Percentiles rank a stretch among this genome's conserved stretches.
phyloP scores from a whole-genome alignment of 2,113 vertebrate genomes.

The Erythrolamprus reginae region DNA sequence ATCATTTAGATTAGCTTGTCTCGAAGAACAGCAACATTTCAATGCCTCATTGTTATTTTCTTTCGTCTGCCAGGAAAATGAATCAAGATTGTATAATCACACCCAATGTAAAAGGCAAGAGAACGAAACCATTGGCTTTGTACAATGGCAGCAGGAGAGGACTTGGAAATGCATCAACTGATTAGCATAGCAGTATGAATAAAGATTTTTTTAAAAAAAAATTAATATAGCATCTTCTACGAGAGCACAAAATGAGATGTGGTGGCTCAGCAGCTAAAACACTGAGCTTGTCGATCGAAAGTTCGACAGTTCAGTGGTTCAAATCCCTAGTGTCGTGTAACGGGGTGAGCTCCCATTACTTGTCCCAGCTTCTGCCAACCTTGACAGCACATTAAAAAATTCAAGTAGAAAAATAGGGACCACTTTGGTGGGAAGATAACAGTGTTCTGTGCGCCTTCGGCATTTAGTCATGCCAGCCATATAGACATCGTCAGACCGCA shows the following conservation, averaged over 20 bases:
- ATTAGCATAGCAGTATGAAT: background rate
- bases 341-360: too few species aligned
- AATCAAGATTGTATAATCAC: background rate
- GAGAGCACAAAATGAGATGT: background rate
- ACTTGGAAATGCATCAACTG: background rate
- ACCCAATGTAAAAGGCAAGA: background rate
- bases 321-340: too few species aligned
- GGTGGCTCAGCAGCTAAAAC: too few species aligned
- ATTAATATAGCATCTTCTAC: background rate
- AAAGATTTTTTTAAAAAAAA: background rate
- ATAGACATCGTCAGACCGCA: too few species aligned
- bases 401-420: too few species aligned
- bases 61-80: background rate
- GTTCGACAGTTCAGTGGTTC: too few species aligned
- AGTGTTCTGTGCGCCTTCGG: too few species aligned
- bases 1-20: background rate
- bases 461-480: too few species aligned
- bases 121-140: background rate
- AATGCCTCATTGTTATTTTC: background rate
- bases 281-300: too few species aligned
- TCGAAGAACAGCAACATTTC: background rate
- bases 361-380: too few species aligned
- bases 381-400: too few species aligned
- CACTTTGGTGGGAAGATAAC: too few species aligned
- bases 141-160: background rate